Conservation (phyloP, 2,888 invertebrate genomes). For the Xestia c-nigrum region DNA sequence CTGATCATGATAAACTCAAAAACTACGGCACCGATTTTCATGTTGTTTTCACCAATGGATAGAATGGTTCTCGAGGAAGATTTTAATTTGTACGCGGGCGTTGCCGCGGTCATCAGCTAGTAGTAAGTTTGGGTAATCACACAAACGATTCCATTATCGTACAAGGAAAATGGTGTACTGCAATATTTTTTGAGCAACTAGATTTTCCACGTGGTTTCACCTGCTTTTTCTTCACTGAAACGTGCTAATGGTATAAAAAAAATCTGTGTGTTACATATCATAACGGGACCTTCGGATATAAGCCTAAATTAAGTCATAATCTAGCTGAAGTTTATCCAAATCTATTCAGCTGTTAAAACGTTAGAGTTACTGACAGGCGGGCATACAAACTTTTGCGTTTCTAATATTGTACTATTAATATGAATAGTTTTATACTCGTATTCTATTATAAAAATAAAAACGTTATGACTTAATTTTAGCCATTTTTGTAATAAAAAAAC, state of each 20-base stretch:
- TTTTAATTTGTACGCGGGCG: too few relatives aligned
- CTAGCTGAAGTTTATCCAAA: neutral
- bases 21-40: too few relatives aligned
- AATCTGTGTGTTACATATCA: neutral
- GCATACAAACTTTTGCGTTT: neutral
- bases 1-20: too few relatives aligned
- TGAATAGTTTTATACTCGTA: neutral
- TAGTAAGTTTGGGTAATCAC: neutral
- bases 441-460: neutral
- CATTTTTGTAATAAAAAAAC: neutral
- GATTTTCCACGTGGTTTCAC: neutral
- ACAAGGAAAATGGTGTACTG: too few relatives aligned
- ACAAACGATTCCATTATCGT: slow-evolving; percentile 6
- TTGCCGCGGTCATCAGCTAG: too few relatives aligned
- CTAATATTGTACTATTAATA: neutral
- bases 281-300: too few relatives aligned
- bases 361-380: neutral
- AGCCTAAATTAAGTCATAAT: neutral
- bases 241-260: neutral
- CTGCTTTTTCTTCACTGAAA: neutral
- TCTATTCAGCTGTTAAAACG: neutral
- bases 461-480: neutral
- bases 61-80: too few relatives aligned
- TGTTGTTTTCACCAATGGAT: too few relatives aligned
- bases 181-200: neutral